Conservation (phyloP, 1,140 invertebrate species). For the Leptinotarsa undecemlineata region DNA sequence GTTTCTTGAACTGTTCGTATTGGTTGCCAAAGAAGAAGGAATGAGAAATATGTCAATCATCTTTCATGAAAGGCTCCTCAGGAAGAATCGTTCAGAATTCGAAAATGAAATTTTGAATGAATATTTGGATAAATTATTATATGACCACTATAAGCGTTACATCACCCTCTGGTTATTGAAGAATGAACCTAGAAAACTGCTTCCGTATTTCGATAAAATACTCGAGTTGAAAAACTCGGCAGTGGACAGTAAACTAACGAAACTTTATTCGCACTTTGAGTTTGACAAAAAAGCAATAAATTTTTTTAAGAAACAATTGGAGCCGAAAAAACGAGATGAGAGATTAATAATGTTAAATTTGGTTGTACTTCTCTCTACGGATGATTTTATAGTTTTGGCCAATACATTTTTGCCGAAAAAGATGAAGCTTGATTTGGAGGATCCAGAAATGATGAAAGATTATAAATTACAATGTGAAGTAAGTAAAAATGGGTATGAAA, state of each 20-base stretch:
- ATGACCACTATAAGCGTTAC: neutral
- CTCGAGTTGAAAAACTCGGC: neutral
- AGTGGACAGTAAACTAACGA: slow-evolving; percentile 12
- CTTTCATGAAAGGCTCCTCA: neutral
- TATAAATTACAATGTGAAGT: slow-evolving; percentile 28
- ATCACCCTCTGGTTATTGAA: slow-evolving; percentile 23
- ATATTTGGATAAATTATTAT: slow-evolving; percentile 12
- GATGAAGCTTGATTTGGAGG: slow-evolving; percentile 22
- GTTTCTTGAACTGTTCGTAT: neutral
- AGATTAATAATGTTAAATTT: neutral
- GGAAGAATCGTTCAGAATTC: slow-evolving; percentile 1
- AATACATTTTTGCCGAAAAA: slow-evolving; percentile 23
- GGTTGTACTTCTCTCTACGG: slow-evolving; percentile 15
- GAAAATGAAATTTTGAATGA: slow-evolving; percentile 9
- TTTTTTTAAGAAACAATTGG: neutral
- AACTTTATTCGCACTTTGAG: slow-evolving; percentile 28
- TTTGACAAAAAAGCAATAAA: slow-evolving; percentile 23
- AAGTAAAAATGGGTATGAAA: neutral
- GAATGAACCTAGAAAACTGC: slow-evolving; percentile 18
- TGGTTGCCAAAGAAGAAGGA: neutral
- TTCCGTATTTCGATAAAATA: slow-evolving; percentile 15
- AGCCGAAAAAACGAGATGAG: neutral
- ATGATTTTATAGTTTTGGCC: slow-evolving; percentile 18
- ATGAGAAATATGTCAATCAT: no score
- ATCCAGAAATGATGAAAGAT: slow-evolving; percentile 21